A percentile compares a stretch with the other conserved stretches of the same genome.
These are phyloP conservation scores for Cuniculus paca DNA, from an alignment of 2,797 vertebrate species.

Conservation along the genomic window DNA sequence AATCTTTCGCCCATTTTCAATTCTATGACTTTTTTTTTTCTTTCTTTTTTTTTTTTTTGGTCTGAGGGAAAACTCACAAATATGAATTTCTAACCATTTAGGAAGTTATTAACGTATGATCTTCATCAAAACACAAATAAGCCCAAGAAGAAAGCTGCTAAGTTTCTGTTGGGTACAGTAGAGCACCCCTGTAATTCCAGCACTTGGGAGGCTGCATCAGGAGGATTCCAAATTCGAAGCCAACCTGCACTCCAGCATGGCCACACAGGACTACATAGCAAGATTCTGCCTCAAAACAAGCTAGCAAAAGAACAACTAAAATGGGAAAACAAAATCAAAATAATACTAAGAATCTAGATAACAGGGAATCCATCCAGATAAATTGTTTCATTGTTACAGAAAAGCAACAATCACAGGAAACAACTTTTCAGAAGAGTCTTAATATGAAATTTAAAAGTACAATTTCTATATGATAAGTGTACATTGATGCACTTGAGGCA, in stretches of 20 bases:
- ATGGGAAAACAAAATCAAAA: neutral
- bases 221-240: neutral
- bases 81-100: neutral
- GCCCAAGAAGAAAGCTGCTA: neutral
- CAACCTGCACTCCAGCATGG: neutral
- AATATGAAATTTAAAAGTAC: neutral
- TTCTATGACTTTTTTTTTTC: neutral
- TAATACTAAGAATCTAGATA: neutral
- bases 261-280: neutral
- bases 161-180: neutral
- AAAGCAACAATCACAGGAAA: neutral
- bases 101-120: neutral
- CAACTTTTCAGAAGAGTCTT: neutral
- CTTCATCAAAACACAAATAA: neutral
- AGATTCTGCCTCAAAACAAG: neutral
- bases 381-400: neutral
- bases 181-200: neutral
- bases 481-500: neutral
- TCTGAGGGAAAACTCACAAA: neutral
- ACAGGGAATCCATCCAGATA: neutral
- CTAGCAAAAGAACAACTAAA: neutral
- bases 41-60: neutral
- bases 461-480: neutral
- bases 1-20: neutral
- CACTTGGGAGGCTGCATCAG: neutral